phyloP scores from a whole-genome alignment of 2,888 invertebrate species.

The Synergus laeviventris region DNA sequence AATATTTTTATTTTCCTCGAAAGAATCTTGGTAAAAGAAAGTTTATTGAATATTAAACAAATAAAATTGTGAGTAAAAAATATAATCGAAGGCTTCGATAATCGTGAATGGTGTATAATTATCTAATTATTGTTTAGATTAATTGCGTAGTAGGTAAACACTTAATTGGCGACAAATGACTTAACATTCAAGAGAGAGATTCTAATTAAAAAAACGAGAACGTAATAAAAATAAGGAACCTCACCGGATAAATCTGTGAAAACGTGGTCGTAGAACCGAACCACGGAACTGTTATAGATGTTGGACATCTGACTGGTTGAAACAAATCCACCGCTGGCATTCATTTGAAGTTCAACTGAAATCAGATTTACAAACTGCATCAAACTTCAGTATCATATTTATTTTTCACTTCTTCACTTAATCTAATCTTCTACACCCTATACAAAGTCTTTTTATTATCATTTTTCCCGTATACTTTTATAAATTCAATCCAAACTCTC shows the following conservation, averaged over 20 bases:
- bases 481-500: background rate
- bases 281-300: slow-evolving; percentile 80
- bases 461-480: background rate
- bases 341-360: slow-evolving; percentile 67
- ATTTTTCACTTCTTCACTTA: background rate
- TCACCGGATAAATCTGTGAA: slow-evolving; percentile 84
- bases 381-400: background rate
- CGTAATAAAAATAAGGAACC: too few species aligned
- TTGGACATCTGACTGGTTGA: slow-evolving; percentile 68
- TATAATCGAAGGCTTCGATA: too few species aligned
- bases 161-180: too few species aligned
- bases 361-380: slow-evolving; percentile 42
- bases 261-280: slow-evolving; percentile 80
- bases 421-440: background rate
- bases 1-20: background rate
- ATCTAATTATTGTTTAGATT: too few species aligned
- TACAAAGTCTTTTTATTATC: background rate
- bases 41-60: background rate
- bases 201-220: too few species aligned
- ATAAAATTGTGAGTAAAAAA: background rate
- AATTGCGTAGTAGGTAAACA: too few species aligned
- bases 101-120: too few species aligned
- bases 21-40: too few species aligned
- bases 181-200: too few species aligned
- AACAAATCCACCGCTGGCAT: slow-evolving; percentile 60